A percentile compares a stretch with the other conserved stretches of the same genome.
These are phyloP conservation scores for Pollachius pollachius DNA, from an alignment of 2,113 vertebrate genomes.

Conservation along the genomic window DNA sequence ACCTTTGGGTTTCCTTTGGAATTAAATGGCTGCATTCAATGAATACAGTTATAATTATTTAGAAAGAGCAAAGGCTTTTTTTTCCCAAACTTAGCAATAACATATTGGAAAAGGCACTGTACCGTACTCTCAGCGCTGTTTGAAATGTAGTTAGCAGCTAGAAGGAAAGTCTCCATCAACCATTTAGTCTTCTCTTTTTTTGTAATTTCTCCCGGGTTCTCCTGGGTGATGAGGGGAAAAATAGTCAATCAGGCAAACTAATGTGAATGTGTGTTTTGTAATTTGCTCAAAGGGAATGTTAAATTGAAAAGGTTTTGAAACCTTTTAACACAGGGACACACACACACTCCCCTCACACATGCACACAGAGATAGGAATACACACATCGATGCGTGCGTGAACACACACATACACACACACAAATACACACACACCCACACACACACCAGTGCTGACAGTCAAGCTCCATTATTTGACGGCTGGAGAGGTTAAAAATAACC, in stretches of 20 bases:
- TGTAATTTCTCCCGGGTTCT: conserved; percentile 51
- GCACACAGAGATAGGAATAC: too few relatives aligned
- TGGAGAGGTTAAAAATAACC: conserved; percentile 81
- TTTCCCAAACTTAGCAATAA: too few relatives aligned
- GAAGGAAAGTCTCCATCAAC: conserved; percentile 54
- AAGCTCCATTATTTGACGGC: conserved; percentile 78
- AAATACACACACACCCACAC: conserved; percentile 31
- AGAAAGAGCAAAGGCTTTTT: too few relatives aligned
- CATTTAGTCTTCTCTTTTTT: conserved; percentile 45
- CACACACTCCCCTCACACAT: conserved; percentile 38
- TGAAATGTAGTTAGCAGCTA: too few relatives aligned
- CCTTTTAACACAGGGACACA: conserved; percentile 70
- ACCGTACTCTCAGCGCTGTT: too few relatives aligned
- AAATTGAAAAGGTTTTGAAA: conserved; percentile 76
- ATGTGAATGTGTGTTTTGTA: conserved; percentile 72
- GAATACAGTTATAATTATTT: too few relatives aligned
- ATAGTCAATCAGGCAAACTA: conserved; percentile 71
- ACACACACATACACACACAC: too few relatives aligned
- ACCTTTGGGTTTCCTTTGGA: too few relatives aligned
- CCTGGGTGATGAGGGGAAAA: conserved; percentile 59
- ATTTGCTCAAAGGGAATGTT: conserved; percentile 71
- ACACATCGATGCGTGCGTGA: too few relatives aligned
- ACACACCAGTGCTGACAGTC: conserved; percentile 71
- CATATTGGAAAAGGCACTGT: too few relatives aligned
- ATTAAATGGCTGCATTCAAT: too few relatives aligned